Percentiles rank a stretch among this genome's conserved stretches.
These are phyloP conservation scores for Xestia c-nigrum DNA, from an alignment of 2,888 invertebrate genomes.

Conservation along the genomic window DNA sequence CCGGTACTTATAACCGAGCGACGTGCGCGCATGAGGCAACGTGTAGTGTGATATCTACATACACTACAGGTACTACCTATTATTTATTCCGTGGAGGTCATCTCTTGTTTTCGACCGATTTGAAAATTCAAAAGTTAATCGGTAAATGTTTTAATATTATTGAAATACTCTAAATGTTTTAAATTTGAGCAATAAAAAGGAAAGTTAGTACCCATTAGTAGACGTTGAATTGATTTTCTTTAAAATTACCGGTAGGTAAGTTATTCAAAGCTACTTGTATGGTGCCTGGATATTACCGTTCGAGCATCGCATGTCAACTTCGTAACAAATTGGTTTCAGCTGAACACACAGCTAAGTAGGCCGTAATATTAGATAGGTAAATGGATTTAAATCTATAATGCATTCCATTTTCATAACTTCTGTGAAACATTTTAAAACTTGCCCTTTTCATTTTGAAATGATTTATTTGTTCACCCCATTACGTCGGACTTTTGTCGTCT, in stretches of 20 bases:
- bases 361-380: conserved; percentile 40
- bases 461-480: not conserved
- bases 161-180: not conserved
- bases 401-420: conserved; percentile 33
- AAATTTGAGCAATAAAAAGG: not conserved
- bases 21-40: too few relatives aligned
- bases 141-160: not conserved
- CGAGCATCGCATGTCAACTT: conserved; percentile 57
- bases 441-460: not conserved
- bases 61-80: too few relatives aligned
- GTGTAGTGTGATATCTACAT: too few relatives aligned
- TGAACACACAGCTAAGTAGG: conserved; percentile 52
- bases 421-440: conserved; percentile 15
- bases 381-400: conserved; percentile 40
- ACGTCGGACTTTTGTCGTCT: not conserved
- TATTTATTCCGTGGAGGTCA: too few relatives aligned
- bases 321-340: conserved; percentile 57
- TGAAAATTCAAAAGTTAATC: not conserved
- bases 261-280: conserved; percentile 45
- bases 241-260: conserved; percentile 34
- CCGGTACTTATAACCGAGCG: too few relatives aligned
- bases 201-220: not conserved
- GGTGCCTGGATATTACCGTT: conserved; percentile 21
- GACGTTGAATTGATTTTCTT: conserved; percentile 38
- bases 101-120: not conserved